phyloP scores from a whole-genome alignment of 2,113 vertebrate genomes.

The Forbesichthys agassizii region DNA sequence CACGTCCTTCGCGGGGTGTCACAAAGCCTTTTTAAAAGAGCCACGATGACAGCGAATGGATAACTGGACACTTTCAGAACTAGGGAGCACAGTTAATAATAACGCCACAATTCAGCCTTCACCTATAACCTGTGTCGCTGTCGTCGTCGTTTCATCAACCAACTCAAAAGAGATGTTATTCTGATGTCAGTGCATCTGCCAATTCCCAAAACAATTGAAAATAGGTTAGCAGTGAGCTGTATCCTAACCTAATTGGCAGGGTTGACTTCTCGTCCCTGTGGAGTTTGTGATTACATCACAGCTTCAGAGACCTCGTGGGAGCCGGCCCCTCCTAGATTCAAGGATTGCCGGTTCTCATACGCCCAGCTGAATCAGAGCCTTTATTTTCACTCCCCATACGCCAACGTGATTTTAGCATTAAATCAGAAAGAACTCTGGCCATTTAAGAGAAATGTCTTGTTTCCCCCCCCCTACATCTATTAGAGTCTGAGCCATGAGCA shows the following conservation, averaged over 20 bases:
- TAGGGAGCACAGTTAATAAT: slow-evolving; percentile 25
- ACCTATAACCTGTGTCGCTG: not conserved
- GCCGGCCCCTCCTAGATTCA: slow-evolving; percentile 22
- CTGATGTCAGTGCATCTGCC: not conserved
- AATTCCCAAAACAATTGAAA: too few species aligned
- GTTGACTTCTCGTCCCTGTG: slow-evolving; percentile 27
- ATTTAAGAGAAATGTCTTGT: slow-evolving; percentile 51
- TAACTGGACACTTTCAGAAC: too few species aligned
- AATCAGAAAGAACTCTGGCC: slow-evolving; percentile 50
- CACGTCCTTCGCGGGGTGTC: slow-evolving; percentile 51
- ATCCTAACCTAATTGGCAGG: slow-evolving; percentile 25
- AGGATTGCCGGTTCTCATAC: not conserved
- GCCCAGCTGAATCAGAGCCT: slow-evolving; percentile 13
- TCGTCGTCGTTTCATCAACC: too few species aligned
- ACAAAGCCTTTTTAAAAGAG: slow-evolving; percentile 26
- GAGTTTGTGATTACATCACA: slow-evolving; percentile 46
- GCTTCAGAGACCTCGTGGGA: slow-evolving; percentile 35
- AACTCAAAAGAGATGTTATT: not conserved
- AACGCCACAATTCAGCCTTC: not conserved
- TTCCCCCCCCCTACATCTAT: slow-evolving; percentile 51
- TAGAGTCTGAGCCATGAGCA: slow-evolving; percentile 45
- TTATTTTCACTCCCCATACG: slow-evolving; percentile 6
- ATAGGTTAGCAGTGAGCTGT: not conserved
- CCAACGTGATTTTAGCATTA: slow-evolving; percentile 58
- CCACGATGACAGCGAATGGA: not conserved